These are phyloP conservation scores for Argopecten irradians DNA, from an alignment of 1,140 invertebrate species.

Conservation along the genomic window DNA sequence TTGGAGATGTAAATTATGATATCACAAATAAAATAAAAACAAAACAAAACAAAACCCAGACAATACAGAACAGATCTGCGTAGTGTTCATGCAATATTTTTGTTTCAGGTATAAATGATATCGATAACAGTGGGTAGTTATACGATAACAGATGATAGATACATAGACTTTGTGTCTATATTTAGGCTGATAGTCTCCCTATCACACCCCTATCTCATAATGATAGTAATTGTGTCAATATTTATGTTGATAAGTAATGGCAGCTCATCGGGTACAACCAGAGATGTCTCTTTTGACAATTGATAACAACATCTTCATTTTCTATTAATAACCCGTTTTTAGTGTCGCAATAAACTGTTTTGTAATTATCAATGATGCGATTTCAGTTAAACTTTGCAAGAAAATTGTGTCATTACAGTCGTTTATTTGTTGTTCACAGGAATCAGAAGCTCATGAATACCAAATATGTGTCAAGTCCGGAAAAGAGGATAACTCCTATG, in stretches of 20 bases:
- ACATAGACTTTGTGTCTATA: conserved; percentile 17
- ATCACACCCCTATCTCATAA: background rate
- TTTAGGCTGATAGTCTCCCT: too few species aligned
- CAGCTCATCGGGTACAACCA: background rate
- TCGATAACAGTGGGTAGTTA: background rate
- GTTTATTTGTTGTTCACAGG: conserved; percentile 57
- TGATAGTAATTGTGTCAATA: background rate
- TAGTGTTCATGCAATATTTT: too few species aligned
- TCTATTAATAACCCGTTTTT: background rate
- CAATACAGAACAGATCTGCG: too few species aligned
- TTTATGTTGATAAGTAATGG: background rate
- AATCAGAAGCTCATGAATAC: conserved; percentile 65
- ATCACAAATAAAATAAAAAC: too few species aligned
- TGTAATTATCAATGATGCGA: background rate
- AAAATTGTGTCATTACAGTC: background rate
- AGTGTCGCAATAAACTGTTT: too few species aligned
- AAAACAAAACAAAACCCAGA: too few species aligned
- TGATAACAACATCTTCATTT: background rate
- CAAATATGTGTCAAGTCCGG: conserved; percentile 70
- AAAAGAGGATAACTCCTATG: conserved; percentile 69
- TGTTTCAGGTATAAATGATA: too few species aligned
- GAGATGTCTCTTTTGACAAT: background rate
- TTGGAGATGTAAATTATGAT: too few species aligned
- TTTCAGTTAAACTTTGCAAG: background rate
- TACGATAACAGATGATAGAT: background rate